A percentile compares a stretch with the other conserved stretches of the same genome.
These are phyloP conservation scores for Myotis davidii DNA, from an alignment of 2,113 vertebrate genomes.

Conservation along the genomic window DNA sequence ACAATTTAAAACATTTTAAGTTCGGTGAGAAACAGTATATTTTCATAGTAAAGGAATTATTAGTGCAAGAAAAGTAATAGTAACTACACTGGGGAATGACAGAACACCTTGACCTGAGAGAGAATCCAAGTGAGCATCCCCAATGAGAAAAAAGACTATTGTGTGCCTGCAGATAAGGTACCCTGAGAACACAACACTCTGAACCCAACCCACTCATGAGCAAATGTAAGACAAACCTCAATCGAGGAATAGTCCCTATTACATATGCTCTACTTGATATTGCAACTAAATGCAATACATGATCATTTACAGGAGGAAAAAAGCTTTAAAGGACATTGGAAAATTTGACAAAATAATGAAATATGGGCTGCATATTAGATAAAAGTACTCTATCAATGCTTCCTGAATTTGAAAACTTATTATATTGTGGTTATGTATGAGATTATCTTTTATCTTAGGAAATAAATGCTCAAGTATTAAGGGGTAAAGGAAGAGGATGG, in stretches of 20 bases:
- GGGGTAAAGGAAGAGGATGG: not conserved
- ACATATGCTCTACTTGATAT: not conserved
- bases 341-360: conserved; percentile 19
- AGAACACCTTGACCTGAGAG: not conserved
- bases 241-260: not conserved
- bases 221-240: not conserved
- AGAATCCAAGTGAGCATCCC: not conserved
- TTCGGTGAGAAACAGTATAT: not conserved
- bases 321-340: not conserved
- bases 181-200: not conserved
- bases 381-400: not conserved
- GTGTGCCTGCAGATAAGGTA: not conserved
- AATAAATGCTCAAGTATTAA: not conserved
- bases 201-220: not conserved
- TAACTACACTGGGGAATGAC: not conserved
- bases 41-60: not conserved
- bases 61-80: not conserved
- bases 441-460: not conserved
- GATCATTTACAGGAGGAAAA: not conserved
- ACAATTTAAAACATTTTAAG: not conserved
- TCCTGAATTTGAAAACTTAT: not conserved
- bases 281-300: conserved; percentile 6
- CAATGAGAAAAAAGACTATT: not conserved
- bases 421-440: not conserved
- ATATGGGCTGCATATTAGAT: not conserved